A percentile compares a stretch with the other conserved stretches of the same genome.
Evolutionary conservation across 1,140 invertebrate genomes (phyloP).

Genomic region (Pogonomyrmex californicus): DNA sequence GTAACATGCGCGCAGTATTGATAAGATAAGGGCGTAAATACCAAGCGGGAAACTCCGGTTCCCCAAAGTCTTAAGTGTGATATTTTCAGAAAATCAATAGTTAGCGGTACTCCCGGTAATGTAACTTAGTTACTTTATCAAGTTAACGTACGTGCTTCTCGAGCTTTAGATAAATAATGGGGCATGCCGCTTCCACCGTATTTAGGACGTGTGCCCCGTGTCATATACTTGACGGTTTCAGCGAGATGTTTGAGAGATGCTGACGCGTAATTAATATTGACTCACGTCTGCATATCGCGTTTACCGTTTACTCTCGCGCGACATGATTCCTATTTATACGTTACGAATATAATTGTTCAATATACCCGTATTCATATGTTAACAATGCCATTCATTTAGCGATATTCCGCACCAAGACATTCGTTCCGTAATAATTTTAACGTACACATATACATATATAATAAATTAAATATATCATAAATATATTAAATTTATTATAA

Average conservation of each 20-base stretch:
- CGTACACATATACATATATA: not conserved
- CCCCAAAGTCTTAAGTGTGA: slow-evolving; percentile 26
- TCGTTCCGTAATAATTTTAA: not conserved
- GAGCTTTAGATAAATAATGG: slow-evolving; percentile 50
- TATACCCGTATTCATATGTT: not conserved
- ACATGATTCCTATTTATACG: slow-evolving; percentile 31
- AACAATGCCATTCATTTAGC: not conserved
- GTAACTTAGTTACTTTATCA: slow-evolving; percentile 46
- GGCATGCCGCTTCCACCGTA: not conserved
- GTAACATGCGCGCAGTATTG: slow-evolving; percentile 5
- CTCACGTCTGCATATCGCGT: slow-evolving; percentile 28
- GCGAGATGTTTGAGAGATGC: slow-evolving; percentile 47
- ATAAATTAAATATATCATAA: too few relatives aligned
- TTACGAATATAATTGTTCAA: slow-evolving; percentile 3
- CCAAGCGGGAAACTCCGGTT: not conserved
- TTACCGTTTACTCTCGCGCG: slow-evolving; percentile 23
- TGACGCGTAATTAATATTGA: slow-evolving; percentile 60
- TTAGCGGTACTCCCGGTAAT: slow-evolving; percentile 9
- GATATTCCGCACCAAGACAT: not conserved
- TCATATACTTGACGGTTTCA: slow-evolving; percentile 33
- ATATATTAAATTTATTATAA: too few relatives aligned
- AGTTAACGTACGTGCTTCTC: slow-evolving; percentile 22
- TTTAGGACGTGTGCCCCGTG: slow-evolving; percentile 29
- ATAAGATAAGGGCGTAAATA: slow-evolving; percentile 40
- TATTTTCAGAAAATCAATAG: slow-evolving; percentile 51